Evolutionary conservation across 2,888 invertebrate genomes (phyloP).

Genomic region (Dicyrtoma fusca): DNA sequence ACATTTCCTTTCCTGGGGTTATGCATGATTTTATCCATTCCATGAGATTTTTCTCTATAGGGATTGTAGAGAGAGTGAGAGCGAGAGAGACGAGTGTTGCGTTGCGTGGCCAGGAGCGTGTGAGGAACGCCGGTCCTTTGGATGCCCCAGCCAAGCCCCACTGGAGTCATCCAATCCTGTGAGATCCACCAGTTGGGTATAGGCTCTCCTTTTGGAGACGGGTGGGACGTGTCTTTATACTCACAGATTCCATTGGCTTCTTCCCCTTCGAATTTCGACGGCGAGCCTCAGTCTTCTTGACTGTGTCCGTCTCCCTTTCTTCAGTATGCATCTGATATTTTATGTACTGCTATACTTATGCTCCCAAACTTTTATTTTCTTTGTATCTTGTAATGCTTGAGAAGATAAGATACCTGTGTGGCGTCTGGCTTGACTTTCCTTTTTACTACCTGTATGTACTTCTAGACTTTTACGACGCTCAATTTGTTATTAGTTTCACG

Average conservation of each 20-base stretch:
- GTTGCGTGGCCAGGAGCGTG: conserved; percentile 25
- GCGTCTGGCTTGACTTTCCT: too few relatives aligned
- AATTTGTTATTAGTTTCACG: too few relatives aligned
- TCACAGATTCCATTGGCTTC: conserved; percentile 49
- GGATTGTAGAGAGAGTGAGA: background rate
- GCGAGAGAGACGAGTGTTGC: conserved; percentile 1
- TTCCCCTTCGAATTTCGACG: conserved; percentile 1
- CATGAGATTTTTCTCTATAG: background rate
- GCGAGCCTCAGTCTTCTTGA: conserved; percentile 22
- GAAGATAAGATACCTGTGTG: too few relatives aligned
- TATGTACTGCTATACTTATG: too few relatives aligned
- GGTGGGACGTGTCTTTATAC: conserved; percentile 30
- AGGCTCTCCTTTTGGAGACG: conserved; percentile 31
- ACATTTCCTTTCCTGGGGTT: background rate
- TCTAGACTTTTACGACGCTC: too few relatives aligned
- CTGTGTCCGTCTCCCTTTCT: conserved; percentile 24
- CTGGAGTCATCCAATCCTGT: conserved; percentile 40
- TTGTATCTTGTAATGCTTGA: too few relatives aligned
- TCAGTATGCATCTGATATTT: too few relatives aligned
- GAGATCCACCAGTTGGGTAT: conserved; percentile 34
- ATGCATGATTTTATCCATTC: too few relatives aligned
- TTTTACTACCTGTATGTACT: too few relatives aligned
- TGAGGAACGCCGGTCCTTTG: conserved; percentile 29
- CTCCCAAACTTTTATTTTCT: too few relatives aligned
- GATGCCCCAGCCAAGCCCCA: conserved; percentile 37